Base-by-base conservation (phyloP, 2,113 vertebrate genomes). In the Rattus rattus region DNA sequence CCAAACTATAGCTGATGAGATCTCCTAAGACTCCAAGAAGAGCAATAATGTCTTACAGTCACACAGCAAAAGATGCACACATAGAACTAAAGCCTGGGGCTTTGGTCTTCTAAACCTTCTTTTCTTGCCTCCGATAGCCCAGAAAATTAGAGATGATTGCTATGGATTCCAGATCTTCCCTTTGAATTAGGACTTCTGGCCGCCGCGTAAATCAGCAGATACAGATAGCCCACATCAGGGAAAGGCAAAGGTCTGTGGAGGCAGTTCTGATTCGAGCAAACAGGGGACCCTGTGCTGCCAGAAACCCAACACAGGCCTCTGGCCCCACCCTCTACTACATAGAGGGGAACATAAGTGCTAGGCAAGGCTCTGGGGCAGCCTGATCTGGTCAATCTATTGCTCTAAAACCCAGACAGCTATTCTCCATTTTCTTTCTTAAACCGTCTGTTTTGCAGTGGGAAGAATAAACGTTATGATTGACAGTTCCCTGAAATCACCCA, bases 401-500 rank as follows among this genome's bases (percentile, higher is more conserved):
- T 92, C 93, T 92, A 96, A 97, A 97, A 95, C 91, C 72, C 90
- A 91, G 89, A 72, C 80, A 88, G 90, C 91, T 97, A 97, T 26
- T 39, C 93, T 96, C 96, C 96, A 36, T 84, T 83, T 77, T 92
- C 97, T 96, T 84, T 94, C 92, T 88, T 95, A 92, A 97, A 97
- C 97, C 97, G 96, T 95, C 96, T 43, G 75, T 69, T 76, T 94
- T 94, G 87, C 0, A 1, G 98, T n/a, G 80, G 1, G 81, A 83
- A 79, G 26, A 67, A 2, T 12, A 96, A 85, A 7, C 86, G 96
- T 96, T 96, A 52, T n/a, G 92, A 96, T 97, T 95, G 98, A 98
- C 96, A 97, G 96, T 97, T 94, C 92, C 94, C 97, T 97, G 96
- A 98, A 98, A 98, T 96, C 97, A 96, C 91, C 96, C 97, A 88